These are phyloP conservation scores for Macrocentrus cingulum DNA, from an alignment of 1,140 invertebrate species.

Conservation along the genomic window DNA sequence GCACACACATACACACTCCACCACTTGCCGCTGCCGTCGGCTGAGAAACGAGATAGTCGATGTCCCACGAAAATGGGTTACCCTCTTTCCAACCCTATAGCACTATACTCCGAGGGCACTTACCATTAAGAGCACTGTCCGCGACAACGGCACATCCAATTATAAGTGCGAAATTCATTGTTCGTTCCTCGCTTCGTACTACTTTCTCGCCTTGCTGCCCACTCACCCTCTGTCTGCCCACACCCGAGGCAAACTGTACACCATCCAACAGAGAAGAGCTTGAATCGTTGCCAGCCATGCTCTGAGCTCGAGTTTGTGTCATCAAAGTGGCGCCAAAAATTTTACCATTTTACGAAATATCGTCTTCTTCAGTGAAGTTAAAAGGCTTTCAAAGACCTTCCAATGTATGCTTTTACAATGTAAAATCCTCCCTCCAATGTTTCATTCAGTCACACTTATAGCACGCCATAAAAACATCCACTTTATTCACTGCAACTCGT, in stretches of 20 bases:
- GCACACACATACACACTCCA: background rate
- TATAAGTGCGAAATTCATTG: conserved; percentile 56
- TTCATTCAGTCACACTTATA: too few relatives aligned
- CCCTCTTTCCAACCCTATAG: conserved; percentile 10
- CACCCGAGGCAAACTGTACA: background rate
- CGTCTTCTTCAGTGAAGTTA: background rate
- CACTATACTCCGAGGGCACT: conserved; percentile 34
- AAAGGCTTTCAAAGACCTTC: background rate
- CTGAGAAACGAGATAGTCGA: conserved; percentile 21
- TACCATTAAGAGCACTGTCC: conserved; percentile 45
- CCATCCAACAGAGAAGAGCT: conserved; percentile 24
- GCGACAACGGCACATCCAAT: conserved; percentile 51
- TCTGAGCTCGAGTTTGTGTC: conserved; percentile 28
- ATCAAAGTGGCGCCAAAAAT: conserved; percentile 43
- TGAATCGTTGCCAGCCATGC: conserved; percentile 45
- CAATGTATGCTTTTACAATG: too few relatives aligned
- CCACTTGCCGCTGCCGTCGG: background rate
- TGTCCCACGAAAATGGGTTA: conserved; percentile 26
- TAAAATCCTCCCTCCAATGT: too few relatives aligned
- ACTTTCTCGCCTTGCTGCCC: conserved; percentile 17
- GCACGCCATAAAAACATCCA: too few relatives aligned
- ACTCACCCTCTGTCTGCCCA: background rate
- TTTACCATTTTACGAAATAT: conserved; percentile 24
- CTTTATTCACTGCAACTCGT: too few relatives aligned
- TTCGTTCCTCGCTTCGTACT: conserved; percentile 28